Conservation (phyloP, 1,140 invertebrate species). For the Aphelinus atriplicis region DNA sequence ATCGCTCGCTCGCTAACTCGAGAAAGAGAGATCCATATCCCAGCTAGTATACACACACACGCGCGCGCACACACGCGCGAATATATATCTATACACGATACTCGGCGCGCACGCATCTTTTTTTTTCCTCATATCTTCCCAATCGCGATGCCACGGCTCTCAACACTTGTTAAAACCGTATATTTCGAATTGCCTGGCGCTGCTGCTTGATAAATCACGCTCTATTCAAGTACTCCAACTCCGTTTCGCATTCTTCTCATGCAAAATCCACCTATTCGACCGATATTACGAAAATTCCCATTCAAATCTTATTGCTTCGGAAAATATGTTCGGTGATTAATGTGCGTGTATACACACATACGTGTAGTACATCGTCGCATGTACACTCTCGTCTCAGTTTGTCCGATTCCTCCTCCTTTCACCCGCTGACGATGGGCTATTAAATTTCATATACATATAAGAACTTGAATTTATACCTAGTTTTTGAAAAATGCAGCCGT, state of each 20-base stretch:
- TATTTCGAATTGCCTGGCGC: conserved; percentile 21
- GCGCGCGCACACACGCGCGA: neutral
- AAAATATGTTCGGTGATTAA: too few relatives aligned
- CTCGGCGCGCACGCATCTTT: conserved; percentile 2
- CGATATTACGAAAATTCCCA: neutral
- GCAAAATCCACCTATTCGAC: neutral
- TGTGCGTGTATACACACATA: too few relatives aligned
- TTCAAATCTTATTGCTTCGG: neutral
- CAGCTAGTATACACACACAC: too few relatives aligned
- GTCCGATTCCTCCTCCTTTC: too few relatives aligned
- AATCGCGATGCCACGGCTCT: conserved; percentile 14
- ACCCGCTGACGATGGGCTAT: too few relatives aligned
- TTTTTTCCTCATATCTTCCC: conserved; percentile 7
- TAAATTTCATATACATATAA: too few relatives aligned
- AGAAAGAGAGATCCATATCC: too few relatives aligned
- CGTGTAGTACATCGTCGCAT: too few relatives aligned
- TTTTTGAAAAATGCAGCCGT: too few relatives aligned
- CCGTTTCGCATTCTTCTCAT: conserved; percentile 7
- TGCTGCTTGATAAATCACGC: conserved; percentile 25
- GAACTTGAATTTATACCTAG: too few relatives aligned
- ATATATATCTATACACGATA: conserved; percentile 9
- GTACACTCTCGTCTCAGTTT: too few relatives aligned
- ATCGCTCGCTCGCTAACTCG: neutral
- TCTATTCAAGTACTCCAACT: too few relatives aligned
- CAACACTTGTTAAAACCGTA: conserved; percentile 31